Evolutionary conservation across 2,113 vertebrate species (phyloP), one percentile per base, ranked within the genome.

Genomic region (Macaca nemestrina): DNA sequence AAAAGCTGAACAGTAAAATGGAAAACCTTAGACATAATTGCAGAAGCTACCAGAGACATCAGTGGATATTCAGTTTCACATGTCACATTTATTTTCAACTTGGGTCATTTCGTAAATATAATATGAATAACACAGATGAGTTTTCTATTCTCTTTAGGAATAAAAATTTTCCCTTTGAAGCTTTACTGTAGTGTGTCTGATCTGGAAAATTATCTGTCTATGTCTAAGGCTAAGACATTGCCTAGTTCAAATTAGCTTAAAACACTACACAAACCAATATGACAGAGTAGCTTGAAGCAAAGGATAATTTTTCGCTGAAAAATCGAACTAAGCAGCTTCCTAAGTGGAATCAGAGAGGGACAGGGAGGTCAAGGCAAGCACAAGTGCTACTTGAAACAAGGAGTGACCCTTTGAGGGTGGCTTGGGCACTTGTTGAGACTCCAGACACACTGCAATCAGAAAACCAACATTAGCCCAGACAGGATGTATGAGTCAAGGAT

Each of bases 401-500:
- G 13, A 89, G 3, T 55, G 85, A 98, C 75, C 22, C 91, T 98
- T 93, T 97, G 93, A 96, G 89, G 59, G 18, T 93, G 43, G 92
- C 73, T 84, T 55, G 76, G 80, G 64, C 67, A 27, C 52, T 95
- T 96, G 35, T 79, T 93, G 95, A 68, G 75, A 95, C 88, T 97
- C 84, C 88, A 98, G 96, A 97, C 97, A 97, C 48, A 57, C 82
- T 96, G 96, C 97, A 98, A 75, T 98, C 97, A 93, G 96, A 97
- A 98, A 97, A 91, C 97, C 97, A 98, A 95, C 98, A 96, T 97
- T 97, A 98, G 91, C 94, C 97, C 97, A 98, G 98, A 97, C 98
- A 98, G 98, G 98, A 98, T 98, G 98, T 61, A 72, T 98, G 98
- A 98, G 97, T 98, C 98, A 98, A 97, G 97, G 87, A 20, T 84